Evolutionary conservation across 2,888 invertebrate species (phyloP).

Genomic region (Abscondita cerata): DNA sequence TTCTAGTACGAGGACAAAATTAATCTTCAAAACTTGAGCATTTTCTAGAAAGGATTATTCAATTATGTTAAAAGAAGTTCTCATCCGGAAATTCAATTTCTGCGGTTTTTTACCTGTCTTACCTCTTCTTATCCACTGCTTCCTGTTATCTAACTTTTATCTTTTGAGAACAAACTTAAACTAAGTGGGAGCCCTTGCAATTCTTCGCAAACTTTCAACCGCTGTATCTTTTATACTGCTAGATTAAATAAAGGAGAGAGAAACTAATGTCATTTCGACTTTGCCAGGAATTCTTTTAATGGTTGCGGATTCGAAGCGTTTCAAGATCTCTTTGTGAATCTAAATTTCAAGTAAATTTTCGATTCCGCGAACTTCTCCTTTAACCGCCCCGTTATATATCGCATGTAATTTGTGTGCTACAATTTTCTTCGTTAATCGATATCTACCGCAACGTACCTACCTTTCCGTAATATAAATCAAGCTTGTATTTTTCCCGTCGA

Average conservation of each 20-base stretch:
- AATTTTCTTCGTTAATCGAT: constrained; percentile 24
- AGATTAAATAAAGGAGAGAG: constrained; percentile 43
- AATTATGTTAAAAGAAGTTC: constrained; percentile 54
- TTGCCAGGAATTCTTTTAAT: constrained; percentile 39
- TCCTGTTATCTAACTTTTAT: constrained; percentile 49
- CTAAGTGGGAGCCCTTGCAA: constrained; percentile 42
- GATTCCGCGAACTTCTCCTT: constrained; percentile 23
- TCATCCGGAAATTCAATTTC: constrained; percentile 52
- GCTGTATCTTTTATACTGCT: constrained; percentile 39
- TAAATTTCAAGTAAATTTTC: constrained; percentile 30
- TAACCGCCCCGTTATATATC: constrained; percentile 24
- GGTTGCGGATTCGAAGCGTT: constrained; percentile 27
- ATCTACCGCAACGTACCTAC: constrained; percentile 12
- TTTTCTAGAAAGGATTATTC: constrained; percentile 47
- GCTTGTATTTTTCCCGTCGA: background rate
- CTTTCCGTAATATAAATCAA: constrained; percentile 24
- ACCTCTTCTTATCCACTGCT: constrained; percentile 41
- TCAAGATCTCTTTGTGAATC: constrained; percentile 25
- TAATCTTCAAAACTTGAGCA: constrained; percentile 24
- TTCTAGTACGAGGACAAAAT: constrained; percentile 19
- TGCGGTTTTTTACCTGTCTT: constrained; percentile 49
- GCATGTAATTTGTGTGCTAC: constrained; percentile 24
- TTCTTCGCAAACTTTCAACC: constrained; percentile 40
- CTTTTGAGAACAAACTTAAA: constrained; percentile 45
- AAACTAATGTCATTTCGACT: constrained; percentile 43